phyloP scores from a whole-genome alignment of 53 echinoderm and acorn worm species.

The Mesocentrotus franciscanus region DNA sequence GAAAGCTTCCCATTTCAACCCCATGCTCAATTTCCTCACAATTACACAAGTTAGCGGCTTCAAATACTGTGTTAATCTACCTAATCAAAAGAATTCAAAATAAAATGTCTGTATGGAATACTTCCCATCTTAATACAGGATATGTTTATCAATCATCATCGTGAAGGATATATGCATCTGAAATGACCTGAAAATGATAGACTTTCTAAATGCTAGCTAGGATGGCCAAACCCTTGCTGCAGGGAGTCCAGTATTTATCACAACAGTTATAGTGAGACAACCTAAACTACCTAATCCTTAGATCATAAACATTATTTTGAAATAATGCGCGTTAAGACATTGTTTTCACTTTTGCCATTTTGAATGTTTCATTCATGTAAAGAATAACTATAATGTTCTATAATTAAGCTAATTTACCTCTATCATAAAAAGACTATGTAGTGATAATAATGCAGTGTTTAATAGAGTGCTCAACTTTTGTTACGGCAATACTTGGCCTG shows the following conservation, averaged over 20 bases:
- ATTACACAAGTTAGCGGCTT: slow-evolving; percentile 14
- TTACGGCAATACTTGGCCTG: too few species aligned
- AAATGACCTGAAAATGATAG: slow-evolving; percentile 50
- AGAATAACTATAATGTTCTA: too few species aligned
- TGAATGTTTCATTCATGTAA: too few species aligned
- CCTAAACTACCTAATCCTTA: not conserved
- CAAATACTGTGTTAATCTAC: slow-evolving; percentile 32
- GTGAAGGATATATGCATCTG: slow-evolving; percentile 43
- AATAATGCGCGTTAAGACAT: too few species aligned
- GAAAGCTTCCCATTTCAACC: slow-evolving; percentile 17
- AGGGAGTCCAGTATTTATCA: slow-evolving; percentile 13
- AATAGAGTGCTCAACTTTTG: too few species aligned
- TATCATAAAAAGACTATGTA: too few species aligned
- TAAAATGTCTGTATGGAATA: slow-evolving; percentile 24
- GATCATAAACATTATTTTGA: too few species aligned
- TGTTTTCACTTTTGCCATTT: too few species aligned
- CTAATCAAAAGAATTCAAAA: not conserved
- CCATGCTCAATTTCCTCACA: slow-evolving; percentile 44
- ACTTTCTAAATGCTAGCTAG: not conserved
- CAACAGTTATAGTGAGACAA: slow-evolving; percentile 4
- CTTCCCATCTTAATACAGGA: slow-evolving; percentile 49
- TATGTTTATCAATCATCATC: slow-evolving; percentile 8
- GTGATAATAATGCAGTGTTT: too few species aligned
- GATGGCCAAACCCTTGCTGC: not conserved
- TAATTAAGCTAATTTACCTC: too few species aligned